Percentiles rank a stretch among this genome's conserved stretches.
phyloP scores from a whole-genome alignment of 2,797 vertebrate species.

The Tangara arthus region DNA sequence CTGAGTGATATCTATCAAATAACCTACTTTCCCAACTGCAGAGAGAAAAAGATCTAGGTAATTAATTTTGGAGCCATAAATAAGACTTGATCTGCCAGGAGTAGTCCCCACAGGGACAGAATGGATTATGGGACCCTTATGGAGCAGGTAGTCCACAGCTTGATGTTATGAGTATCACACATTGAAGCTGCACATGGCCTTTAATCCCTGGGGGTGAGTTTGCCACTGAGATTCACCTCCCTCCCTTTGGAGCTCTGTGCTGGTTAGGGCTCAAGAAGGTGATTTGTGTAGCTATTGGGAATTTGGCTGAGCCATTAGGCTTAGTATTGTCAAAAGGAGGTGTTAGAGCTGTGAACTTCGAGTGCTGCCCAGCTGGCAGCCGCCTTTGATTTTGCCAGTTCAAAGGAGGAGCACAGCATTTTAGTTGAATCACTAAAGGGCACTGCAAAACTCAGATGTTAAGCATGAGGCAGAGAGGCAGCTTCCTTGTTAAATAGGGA shows the following conservation, averaged over 20 bases:
- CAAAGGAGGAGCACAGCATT: neutral
- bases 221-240: neutral
- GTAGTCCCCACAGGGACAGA: neutral
- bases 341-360: neutral
- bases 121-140: neutral
- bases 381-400: neutral
- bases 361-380: neutral
- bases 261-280: neutral
- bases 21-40: neutral
- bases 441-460: neutral
- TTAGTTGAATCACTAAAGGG: neutral
- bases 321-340: neutral
- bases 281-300: neutral
- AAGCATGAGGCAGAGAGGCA: neutral
- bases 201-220: neutral
- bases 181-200: neutral
- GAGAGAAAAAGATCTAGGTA: neutral
- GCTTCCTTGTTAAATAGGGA: neutral
- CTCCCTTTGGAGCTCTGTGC: neutral
- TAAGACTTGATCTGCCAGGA: neutral
- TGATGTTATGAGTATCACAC: neutral
- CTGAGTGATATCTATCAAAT: neutral
- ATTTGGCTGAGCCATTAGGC: neutral
- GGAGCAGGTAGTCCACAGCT: neutral
- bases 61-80: neutral